Evolutionary conservation across 2,113 vertebrate genomes (phyloP), one percentile per base, ranked within the genome.

Genomic region (Sapajus apella): DNA sequence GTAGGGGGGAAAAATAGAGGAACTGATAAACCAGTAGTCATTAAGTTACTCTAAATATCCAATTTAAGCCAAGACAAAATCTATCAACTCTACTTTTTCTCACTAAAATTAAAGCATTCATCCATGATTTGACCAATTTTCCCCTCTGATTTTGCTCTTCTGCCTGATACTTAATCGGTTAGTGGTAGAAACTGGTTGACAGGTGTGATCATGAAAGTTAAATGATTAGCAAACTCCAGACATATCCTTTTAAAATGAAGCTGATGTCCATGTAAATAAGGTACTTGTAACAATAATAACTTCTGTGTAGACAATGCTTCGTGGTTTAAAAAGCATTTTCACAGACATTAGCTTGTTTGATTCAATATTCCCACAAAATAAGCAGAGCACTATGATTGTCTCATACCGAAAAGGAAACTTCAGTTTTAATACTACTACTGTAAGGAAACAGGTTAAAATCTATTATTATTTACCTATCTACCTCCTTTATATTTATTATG

Each of bases 211-310:
- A 94, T 92, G 80, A 92, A 90, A 90, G 64, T 68, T 92, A 96
- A 97, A 93, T 92, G 87, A 83, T 84, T 75, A 87, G 75, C 20
- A 93, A 84, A 87, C 76, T 21, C 64, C 30, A 97, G 76, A 50
- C 68, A 96, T 56, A 80, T 14, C 50, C 91, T 91, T 93, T 94
- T 83, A 95, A 93, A 95, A 83, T 87, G 79, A 94, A 97, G 55
- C 80, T 79, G 55, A 95, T 80, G 52, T 45, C 37, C 73, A 96
- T 92, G 47, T 76, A 95, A 97, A 96, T 92, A 95, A 91, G 25
- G 25, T 73, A 76, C 37, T 90, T 87, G 55, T 70, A 87, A 79
- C 92, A 80, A 85, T 64, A 87, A 40, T 87, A 96, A 83, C 70
- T 91, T 90, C 25, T 52, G 35, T 84, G 89, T 21, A 50, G 81